These are phyloP conservation scores for Bombycilla garrulus DNA, from an alignment of 2,113 vertebrate genomes.

Conservation along the genomic window DNA sequence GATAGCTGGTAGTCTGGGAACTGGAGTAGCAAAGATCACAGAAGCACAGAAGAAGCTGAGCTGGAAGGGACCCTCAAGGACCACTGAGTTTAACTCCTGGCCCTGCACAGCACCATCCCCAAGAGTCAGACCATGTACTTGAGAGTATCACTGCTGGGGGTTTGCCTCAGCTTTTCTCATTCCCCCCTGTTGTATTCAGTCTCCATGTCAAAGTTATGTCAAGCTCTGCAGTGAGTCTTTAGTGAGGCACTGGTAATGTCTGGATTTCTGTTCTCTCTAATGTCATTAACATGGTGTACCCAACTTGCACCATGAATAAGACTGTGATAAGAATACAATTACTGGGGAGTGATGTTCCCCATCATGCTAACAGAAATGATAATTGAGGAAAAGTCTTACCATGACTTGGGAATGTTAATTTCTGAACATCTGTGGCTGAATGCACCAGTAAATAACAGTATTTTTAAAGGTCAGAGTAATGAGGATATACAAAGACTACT, in stretches of 20 bases:
- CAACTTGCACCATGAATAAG: background rate
- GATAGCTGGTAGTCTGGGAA: background rate
- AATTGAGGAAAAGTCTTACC: background rate
- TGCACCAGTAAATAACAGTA: background rate
- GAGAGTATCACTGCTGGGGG: background rate
- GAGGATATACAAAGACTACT: background rate
- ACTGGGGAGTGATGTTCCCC: background rate
- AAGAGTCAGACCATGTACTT: background rate
- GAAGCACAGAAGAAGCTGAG: background rate
- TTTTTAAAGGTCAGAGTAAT: slow-evolving; percentile 27
- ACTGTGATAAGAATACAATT: background rate
- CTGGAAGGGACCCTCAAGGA: background rate
- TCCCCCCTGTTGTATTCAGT: background rate
- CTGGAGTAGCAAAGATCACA: background rate
- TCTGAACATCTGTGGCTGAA: slow-evolving; percentile 16
- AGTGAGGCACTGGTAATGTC: background rate
- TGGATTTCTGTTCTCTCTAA: background rate
- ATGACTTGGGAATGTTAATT: background rate
- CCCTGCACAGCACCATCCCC: background rate
- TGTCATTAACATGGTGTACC: background rate
- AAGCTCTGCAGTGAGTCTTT: background rate
- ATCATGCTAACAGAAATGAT: background rate
- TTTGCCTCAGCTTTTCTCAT: background rate
- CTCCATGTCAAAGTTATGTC: background rate
- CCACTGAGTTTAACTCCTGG: background rate